These are phyloP conservation scores for Polypedilum vanderplanki DNA, from an alignment of 1,140 invertebrate species.

Conservation along the genomic window DNA sequence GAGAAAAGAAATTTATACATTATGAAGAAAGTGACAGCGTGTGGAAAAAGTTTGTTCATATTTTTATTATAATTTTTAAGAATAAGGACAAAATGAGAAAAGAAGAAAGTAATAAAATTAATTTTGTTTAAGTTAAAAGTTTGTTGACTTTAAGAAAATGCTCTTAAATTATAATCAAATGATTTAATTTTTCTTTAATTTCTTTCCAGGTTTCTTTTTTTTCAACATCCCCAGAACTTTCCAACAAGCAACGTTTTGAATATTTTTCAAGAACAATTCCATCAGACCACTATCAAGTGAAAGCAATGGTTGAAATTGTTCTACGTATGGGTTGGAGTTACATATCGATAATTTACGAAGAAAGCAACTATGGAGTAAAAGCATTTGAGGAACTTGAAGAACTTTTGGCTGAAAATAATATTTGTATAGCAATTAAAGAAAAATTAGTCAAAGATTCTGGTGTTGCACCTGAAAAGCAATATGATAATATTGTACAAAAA, in stretches of 20 bases:
- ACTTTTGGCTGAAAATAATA: slow-evolving; percentile 66
- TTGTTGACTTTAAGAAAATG: too few relatives aligned
- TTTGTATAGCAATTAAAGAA: slow-evolving; percentile 91
- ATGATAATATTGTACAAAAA: slow-evolving; percentile 79
- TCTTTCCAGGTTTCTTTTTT: slow-evolving; percentile 83
- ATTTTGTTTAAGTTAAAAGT: too few relatives aligned
- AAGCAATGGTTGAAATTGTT: slow-evolving; percentile 94
- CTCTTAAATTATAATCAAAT: too few relatives aligned
- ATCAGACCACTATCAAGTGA: slow-evolving; percentile 89
- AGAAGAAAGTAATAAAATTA: too few relatives aligned
- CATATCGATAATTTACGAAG: slow-evolving; percentile 92
- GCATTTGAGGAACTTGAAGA: slow-evolving; percentile 90
- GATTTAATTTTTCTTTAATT: slow-evolving; percentile 9
- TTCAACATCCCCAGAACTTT: slow-evolving; percentile 89
- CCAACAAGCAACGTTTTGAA: slow-evolving; percentile 91
- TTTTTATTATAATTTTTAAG: too few relatives aligned
- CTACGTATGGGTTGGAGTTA: slow-evolving; percentile 82
- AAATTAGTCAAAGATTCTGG: slow-evolving; percentile 93
- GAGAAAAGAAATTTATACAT: too few relatives aligned
- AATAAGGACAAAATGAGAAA: too few relatives aligned
- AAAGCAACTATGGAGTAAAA: slow-evolving; percentile 95
- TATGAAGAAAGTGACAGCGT: too few relatives aligned
- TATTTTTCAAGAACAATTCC: slow-evolving; percentile 93
- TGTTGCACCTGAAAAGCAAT: slow-evolving; percentile 75
- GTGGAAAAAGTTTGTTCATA: too few relatives aligned